Base-by-base conservation (phyloP, 2,888 invertebrate species). In the Amphipyra tragopoginis region DNA sequence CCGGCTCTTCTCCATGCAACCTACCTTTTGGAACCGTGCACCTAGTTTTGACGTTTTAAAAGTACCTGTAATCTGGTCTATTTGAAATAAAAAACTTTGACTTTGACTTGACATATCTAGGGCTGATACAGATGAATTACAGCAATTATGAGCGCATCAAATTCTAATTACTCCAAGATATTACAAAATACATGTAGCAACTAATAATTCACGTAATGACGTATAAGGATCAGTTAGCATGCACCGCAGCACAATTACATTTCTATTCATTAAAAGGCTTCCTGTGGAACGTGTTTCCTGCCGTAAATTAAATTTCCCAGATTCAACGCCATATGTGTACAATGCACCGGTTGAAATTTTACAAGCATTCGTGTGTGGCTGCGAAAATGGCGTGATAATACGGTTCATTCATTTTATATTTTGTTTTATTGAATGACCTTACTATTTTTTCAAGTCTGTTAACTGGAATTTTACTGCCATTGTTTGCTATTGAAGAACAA, bases 281-380 rank as follows among this genome's bases (percentile, higher is more conserved):
- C 74, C 67, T 52, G 47, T 62, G 56, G 49, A 60, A 59, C 62
- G 61, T 68, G 65, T 74, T 80, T 77, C 80, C 75, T 67, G 66
- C 39, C 59, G 68, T 74, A 79, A 82, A 83, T 83, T 80, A 77
- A 80, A 79, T 82, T 82, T 79, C 72, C 66, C 57, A 73, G 71
- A 66, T 78, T 71, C 65, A 62, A 57, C 72, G 53, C 65, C 58
- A 52, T 75, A 71, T 65, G 65, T 78, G 71, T 68, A 72, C 65
- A 65, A 66, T 72, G 75, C 70, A 67, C 52, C 39, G 55, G 68
- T 78, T 77, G 62, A 69, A 77, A 75, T 78, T 71, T 71, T 54
- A 76, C 58, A 48, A 55, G 52, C 63, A 15, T 53, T 26, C 15
- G 36, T 61, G 60, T 68, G 45, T 52, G 68, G 59, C 49, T 38